phyloP scores from a whole-genome alignment of 2,888 invertebrate species.

The Agrochola circellaris region DNA sequence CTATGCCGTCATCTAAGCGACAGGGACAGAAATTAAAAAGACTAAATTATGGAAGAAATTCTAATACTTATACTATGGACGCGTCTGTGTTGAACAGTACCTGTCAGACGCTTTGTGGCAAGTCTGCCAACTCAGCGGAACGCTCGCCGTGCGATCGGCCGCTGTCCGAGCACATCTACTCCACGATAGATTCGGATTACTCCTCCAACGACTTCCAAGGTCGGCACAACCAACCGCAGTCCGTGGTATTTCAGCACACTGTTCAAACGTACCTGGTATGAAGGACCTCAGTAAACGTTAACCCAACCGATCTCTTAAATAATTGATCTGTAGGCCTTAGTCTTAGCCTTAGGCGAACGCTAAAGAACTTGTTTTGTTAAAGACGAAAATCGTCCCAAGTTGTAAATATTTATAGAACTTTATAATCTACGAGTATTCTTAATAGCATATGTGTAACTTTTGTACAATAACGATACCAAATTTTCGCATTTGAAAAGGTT shows the following conservation, averaged over 20 bases:
- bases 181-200: constrained; percentile 97
- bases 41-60: constrained; percentile 94
- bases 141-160: constrained; percentile 93
- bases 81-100: constrained; percentile 91
- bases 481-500: constrained; percentile 87
- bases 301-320: constrained; percentile 83
- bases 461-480: constrained; percentile 91
- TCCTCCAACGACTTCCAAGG: constrained; percentile 91
- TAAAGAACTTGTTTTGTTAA: constrained; percentile 81
- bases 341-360: constrained; percentile 81
- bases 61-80: constrained; percentile 96
- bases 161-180: constrained; percentile 96
- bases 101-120: constrained; percentile 91
- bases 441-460: constrained; percentile 82
- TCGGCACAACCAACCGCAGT: constrained; percentile 84
- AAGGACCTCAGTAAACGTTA: constrained; percentile 73
- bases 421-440: constrained; percentile 77
- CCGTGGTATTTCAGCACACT: constrained; percentile 88
- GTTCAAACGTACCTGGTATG: constrained; percentile 89
- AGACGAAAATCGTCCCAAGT: constrained; percentile 81
- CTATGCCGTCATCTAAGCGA: constrained; percentile 95
- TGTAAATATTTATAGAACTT: constrained; percentile 85
- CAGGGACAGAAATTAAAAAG: constrained; percentile 89
- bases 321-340: constrained; percentile 80
- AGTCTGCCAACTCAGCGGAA: constrained; percentile 89